Conservation (phyloP, 1,140 invertebrate genomes). For the Mamestra configurata region DNA sequence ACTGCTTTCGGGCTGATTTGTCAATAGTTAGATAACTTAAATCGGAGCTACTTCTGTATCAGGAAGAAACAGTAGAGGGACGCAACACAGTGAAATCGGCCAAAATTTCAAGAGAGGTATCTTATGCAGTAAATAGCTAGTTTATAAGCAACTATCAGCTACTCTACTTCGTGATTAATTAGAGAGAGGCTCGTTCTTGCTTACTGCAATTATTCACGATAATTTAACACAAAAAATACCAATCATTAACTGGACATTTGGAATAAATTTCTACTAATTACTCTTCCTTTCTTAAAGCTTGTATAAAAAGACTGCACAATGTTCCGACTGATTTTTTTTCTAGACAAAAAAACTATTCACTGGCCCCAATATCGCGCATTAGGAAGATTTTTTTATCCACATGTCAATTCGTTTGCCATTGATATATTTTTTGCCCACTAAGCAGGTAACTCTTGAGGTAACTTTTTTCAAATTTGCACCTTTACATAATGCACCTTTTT, state of each 20-base stretch:
- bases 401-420: constrained; percentile 75
- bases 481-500: constrained; percentile 69
- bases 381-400: constrained; percentile 69
- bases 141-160: neutral
- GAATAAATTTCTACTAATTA: constrained; percentile 7
- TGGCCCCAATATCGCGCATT: constrained; percentile 74
- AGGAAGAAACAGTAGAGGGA: no score
- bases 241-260: neutral
- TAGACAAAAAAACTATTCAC: constrained; percentile 59
- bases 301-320: constrained; percentile 38
- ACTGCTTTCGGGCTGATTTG: no score
- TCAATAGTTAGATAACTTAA: no score
- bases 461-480: constrained; percentile 77
- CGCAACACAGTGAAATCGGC: neutral
- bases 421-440: constrained; percentile 60
- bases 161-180: neutral
- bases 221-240: constrained; percentile 12
- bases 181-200: neutral
- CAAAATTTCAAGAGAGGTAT: no score
- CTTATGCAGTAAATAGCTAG: no score
- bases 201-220: constrained; percentile 11
- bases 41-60: no score
- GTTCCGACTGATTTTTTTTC: constrained; percentile 44
- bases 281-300: constrained; percentile 21
- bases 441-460: constrained; percentile 61